Conservation (phyloP, 2,113 vertebrate genomes). For the Laticauda colubrina region DNA sequence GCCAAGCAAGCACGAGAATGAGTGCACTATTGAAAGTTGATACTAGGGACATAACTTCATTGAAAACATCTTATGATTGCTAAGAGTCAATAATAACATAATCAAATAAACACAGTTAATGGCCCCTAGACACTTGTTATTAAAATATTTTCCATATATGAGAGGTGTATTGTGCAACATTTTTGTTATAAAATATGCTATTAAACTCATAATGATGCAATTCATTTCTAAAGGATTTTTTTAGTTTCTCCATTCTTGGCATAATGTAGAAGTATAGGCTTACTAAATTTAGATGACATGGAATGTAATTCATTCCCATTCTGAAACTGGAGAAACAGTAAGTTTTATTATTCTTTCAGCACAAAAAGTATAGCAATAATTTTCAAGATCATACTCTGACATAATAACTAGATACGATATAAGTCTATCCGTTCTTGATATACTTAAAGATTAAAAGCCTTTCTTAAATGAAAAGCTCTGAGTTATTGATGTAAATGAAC, state of each 20-base stretch:
- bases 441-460: background rate
- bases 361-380: background rate
- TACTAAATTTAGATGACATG: background rate
- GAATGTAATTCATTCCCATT: background rate
- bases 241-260: background rate
- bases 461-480: background rate
- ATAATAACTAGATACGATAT: background rate
- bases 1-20: background rate
- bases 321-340: background rate
- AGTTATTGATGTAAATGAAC: background rate
- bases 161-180: background rate
- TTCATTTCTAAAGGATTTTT: background rate
- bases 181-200: background rate
- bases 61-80: background rate
- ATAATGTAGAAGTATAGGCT: background rate
- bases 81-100: background rate
- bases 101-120: background rate
- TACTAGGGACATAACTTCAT: background rate
- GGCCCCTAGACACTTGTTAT: background rate
- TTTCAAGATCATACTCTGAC: background rate
- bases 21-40: background rate
- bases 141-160: background rate
- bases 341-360: background rate
- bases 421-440: background rate
- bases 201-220: background rate